Evolutionary conservation across 1,140 invertebrate species (phyloP).

Genomic region (Metopolophium dirhodum): DNA sequence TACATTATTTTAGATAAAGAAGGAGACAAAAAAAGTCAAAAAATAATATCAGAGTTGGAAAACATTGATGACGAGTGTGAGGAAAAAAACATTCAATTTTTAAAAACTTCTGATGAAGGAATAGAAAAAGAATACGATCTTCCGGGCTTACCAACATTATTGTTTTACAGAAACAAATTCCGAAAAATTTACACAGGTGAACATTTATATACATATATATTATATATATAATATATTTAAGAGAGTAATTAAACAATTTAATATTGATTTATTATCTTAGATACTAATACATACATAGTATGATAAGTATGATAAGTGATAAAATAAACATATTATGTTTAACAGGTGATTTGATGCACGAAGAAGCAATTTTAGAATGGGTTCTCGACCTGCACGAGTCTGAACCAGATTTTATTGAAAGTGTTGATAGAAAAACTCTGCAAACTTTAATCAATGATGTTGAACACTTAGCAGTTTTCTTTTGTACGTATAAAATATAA

Average conservation of each 20-base stretch:
- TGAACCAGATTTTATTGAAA: constrained; percentile 88
- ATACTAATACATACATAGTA: neutral
- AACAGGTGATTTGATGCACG: constrained; percentile 85
- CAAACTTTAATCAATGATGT: constrained; percentile 88
- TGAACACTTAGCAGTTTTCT: constrained; percentile 90
- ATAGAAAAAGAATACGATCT: constrained; percentile 90
- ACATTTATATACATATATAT: neutral
- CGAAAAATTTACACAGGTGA: constrained; percentile 79
- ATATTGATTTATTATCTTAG: neutral
- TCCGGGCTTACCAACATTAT: constrained; percentile 79
- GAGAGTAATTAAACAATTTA: neutral
- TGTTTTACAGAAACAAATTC: constrained; percentile 90
- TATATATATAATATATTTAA: too few species aligned
- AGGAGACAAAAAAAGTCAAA: constrained; percentile 87
- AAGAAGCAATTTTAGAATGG: constrained; percentile 90
- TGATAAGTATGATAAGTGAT: neutral
- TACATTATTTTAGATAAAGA: constrained; percentile 74
- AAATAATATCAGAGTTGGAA: constrained; percentile 87
- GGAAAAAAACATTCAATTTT: constrained; percentile 89
- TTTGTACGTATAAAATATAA: constrained; percentile 74
- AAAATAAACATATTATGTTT: neutral
- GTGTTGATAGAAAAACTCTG: constrained; percentile 86
- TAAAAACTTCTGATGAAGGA: constrained; percentile 89
- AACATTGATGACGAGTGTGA: constrained; percentile 95
- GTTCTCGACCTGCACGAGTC: constrained; percentile 83